Conservation (phyloP, 30 jellyfish, hydroid and myxozoan genomes). For the Clytia hemisphaerica region DNA sequence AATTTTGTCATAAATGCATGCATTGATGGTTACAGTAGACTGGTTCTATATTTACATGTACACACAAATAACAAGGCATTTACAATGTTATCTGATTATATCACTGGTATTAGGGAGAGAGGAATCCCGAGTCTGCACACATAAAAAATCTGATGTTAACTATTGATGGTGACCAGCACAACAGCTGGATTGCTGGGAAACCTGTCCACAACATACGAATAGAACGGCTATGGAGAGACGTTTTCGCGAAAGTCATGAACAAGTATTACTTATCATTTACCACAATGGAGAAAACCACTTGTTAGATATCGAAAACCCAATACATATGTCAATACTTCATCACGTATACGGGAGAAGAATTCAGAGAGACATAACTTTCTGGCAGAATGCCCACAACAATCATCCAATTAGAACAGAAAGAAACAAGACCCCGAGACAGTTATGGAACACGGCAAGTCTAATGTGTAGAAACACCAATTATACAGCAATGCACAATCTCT, state of each 20-base stretch:
- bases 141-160: conserved; percentile 5
- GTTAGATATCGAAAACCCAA: not conserved
- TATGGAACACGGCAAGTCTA: conserved; percentile 11
- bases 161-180: conserved; percentile 5
- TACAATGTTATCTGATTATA: not conserved
- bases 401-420: conserved; percentile 14
- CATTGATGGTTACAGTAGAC: not conserved
- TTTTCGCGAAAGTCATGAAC: conserved; percentile 16
- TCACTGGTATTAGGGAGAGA: conserved; percentile 2
- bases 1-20: conserved; percentile 30
- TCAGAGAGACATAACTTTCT: conserved; percentile 1
- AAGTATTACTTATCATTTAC: conserved; percentile 3
- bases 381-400: conserved; percentile 13
- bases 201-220: conserved; percentile 21
- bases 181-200: conserved; percentile 12
- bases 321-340: conserved; percentile 5
- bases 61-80: conserved; percentile 5
- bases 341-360: conserved; percentile 1
- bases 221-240: conserved; percentile 22
- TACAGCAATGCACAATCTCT: conserved; percentile 16
- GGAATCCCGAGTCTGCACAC: conserved; percentile 10
- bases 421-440: conserved; percentile 15
- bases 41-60: not conserved
- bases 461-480: not conserved
- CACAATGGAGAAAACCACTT: conserved; percentile 12